Base-by-base conservation (phyloP, 2,797 vertebrate genomes). In the Cetoscarus ocellatus region DNA sequence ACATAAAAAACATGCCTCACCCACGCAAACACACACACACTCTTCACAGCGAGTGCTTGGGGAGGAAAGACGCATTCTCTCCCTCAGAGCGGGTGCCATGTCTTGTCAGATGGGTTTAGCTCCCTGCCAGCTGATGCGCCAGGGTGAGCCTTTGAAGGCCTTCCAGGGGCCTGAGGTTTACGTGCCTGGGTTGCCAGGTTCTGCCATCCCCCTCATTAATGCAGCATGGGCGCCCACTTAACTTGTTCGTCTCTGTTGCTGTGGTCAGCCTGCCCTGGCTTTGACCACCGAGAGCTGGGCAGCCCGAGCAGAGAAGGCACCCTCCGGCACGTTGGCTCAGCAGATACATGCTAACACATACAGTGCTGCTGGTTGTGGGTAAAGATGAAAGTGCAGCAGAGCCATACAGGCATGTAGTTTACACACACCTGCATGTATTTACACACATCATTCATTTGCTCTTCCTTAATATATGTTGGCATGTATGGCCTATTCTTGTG, bases 51-150 rank as follows among this genome's bases (percentile, higher is more conserved):
- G 54, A 55, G 67, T 70, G 73, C 38, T 66, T 42, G 51, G 47
- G 61, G 80, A 83, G 83, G 85, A 84, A 77, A 89, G 79, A 61
- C 12, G 3, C 65, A 58, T 61, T 69, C 76, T 73, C 67, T 68
- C 34, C 58, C 62, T 87, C 59, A 64, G 87, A 87, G 86, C 59
- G 76, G 63, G 75, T 86, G 86, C 91, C 89, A 91, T 87, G 85
- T 89, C 89, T 83, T 92, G 90, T 93, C 92, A 91, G 61, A 88
- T 67, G 70, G 80, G 77, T 75, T 92, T 90, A 93, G 82, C 76
- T 72, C 63, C 67, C 83, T n/a, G 63, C 78, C 75, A 75, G 77
- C 70, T 83, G 84, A 91, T 70, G 85, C 86, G 85, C 82, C 88
- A 83, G 76, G 43, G 69, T 7, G 52, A 64, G 80, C 70, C 87